Conservation (phyloP, 2,797 vertebrate species). For the Ispidina picta region DNA sequence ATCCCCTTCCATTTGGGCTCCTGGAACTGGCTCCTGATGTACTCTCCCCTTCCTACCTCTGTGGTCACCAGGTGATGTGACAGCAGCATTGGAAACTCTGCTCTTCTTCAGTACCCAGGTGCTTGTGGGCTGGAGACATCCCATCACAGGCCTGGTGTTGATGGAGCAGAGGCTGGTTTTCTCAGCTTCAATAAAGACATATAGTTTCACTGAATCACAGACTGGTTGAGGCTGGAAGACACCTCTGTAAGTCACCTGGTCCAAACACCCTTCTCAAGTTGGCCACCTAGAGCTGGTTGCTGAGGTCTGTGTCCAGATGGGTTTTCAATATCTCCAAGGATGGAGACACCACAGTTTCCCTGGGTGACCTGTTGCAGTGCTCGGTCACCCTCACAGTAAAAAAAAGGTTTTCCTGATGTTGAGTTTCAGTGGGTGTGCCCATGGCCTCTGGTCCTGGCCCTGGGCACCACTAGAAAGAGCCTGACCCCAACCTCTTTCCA, state of each 20-base stretch:
- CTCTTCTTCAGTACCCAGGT: background rate
- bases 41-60: background rate
- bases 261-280: accelerated
- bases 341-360: background rate
- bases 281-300: background rate
- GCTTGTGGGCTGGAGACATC: background rate
- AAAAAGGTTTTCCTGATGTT: background rate
- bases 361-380: no score
- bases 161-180: background rate
- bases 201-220: background rate
- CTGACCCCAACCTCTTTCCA: background rate
- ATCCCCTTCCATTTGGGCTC: accelerated
- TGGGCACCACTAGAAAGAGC: background rate
- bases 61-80: accelerated
- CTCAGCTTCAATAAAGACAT: background rate
- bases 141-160: background rate
- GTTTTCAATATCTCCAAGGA: background rate
- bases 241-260: background rate
- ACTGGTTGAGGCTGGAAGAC: background rate
- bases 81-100: background rate
- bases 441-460: background rate
- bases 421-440: background rate
- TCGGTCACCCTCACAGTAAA: background rate
- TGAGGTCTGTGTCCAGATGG: background rate
- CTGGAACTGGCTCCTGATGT: background rate